Evolutionary conservation across 2,797 vertebrate species (phyloP).

Genomic region (Halcyon badia): DNA sequence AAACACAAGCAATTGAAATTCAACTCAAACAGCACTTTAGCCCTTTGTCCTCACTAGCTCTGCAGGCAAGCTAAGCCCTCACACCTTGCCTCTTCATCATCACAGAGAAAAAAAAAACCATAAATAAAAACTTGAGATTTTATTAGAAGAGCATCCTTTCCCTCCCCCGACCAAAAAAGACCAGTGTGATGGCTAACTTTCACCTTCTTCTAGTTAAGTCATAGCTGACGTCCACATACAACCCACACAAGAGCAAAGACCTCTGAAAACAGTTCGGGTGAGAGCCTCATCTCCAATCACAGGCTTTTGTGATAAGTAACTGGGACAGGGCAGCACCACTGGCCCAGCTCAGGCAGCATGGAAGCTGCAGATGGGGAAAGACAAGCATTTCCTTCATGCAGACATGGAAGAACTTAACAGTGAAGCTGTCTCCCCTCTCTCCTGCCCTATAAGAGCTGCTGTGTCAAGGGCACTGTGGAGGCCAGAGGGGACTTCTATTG

Average conservation of each 20-base stretch:
- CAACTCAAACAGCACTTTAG: background rate
- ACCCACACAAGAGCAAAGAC: background rate
- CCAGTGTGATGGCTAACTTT: background rate
- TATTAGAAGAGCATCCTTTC: background rate
- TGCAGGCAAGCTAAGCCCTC: background rate
- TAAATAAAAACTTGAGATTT: background rate
- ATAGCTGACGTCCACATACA: background rate
- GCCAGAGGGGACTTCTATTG: background rate
- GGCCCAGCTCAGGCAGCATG: accelerated
- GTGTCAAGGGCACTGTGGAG: background rate
- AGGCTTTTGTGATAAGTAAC: background rate
- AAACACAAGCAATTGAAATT: background rate
- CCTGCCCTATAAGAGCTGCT: background rate
- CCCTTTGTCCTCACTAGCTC: background rate
- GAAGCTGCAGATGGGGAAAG: background rate
- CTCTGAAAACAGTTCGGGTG: background rate
- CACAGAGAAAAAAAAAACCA: accelerated
- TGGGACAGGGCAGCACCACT: background rate
- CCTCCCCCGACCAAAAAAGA: background rate
- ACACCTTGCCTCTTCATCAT: background rate
- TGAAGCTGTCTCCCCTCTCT: background rate
- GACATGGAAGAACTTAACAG: background rate
- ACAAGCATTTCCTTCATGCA: accelerated
- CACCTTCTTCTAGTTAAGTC: background rate
- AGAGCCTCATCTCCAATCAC: background rate